phyloP scores from a whole-genome alignment of 2,797 vertebrate species.

The Lagocephalus sceleratus region DNA sequence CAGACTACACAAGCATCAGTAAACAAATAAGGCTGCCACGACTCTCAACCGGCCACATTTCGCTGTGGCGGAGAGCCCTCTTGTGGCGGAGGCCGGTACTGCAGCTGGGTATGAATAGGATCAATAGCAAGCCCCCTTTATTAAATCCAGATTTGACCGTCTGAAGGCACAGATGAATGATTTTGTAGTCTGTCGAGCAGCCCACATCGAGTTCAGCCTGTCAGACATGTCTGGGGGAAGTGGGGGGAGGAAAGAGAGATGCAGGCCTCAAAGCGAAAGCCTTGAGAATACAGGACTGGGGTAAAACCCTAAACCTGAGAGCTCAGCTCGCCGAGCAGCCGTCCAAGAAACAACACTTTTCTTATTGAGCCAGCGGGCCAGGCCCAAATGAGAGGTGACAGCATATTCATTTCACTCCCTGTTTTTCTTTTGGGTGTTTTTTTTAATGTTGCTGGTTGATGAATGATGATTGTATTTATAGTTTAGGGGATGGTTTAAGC shows the following conservation, averaged over 20 bases:
- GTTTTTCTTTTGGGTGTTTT: conserved; percentile 72
- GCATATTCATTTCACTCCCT: conserved; percentile 80
- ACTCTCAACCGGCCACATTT: conserved; percentile 18
- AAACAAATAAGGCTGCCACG: conserved; percentile 8
- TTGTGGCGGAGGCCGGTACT: conserved; percentile 56
- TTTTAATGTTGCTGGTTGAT: conserved; percentile 78
- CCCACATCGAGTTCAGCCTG: conserved; percentile 81
- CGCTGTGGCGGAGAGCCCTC: conserved; percentile 76
- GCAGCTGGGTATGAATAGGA: conserved; percentile 56
- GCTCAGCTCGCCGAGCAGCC: conserved; percentile 59
- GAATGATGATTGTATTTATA: conserved; percentile 77
- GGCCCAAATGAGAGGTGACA: conserved; percentile 81
- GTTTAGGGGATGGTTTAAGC: conserved; percentile 66
- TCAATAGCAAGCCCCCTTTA: conserved; percentile 78
- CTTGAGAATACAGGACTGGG: conserved; percentile 75
- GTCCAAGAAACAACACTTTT: conserved; percentile 78
- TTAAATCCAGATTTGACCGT: conserved; percentile 85
- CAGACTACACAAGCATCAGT: conserved; percentile 1
- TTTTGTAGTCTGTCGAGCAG: conserved; percentile 83
- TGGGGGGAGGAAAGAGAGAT: conserved; percentile 65
- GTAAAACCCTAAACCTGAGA: conserved; percentile 80
- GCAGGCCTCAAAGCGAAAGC: conserved; percentile 77
- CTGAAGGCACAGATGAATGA: conserved; percentile 84
- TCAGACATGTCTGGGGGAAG: conserved; percentile 81
- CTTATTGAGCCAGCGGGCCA: conserved; percentile 71